Evolutionary conservation across 1,140 invertebrate genomes (phyloP).

Genomic region (Goniozus legneri): DNA sequence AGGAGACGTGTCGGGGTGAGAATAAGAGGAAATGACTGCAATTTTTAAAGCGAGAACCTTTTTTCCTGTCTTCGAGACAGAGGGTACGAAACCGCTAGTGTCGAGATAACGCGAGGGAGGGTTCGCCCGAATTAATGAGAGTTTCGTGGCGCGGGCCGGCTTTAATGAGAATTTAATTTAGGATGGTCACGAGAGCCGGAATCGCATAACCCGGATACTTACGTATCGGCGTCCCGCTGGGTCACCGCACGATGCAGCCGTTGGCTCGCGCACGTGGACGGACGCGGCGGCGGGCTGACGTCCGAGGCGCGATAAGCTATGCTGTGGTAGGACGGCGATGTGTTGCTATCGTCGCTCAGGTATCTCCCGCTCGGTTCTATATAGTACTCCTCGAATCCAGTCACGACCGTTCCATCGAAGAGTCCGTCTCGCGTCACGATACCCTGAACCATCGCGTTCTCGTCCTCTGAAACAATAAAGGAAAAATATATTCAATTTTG

Average conservation of each 20-base stretch:
- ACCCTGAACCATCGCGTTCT: slow-evolving; percentile 78
- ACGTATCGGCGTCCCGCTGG: slow-evolving; percentile 30
- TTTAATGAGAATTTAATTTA: slow-evolving; percentile 6
- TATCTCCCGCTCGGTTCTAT: slow-evolving; percentile 82
- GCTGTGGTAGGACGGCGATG: slow-evolving; percentile 66
- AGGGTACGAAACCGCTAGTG: too few relatives aligned
- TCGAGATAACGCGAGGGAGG: too few relatives aligned
- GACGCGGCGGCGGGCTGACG: slow-evolving; percentile 63
- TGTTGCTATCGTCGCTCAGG: slow-evolving; percentile 39
- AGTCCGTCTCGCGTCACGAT: slow-evolving; percentile 81
- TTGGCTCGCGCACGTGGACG: slow-evolving; percentile 56
- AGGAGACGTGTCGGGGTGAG: too few relatives aligned
- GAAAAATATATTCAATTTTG: too few relatives aligned
- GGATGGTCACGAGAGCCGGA: not conserved
- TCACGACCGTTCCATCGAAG: slow-evolving; percentile 84
- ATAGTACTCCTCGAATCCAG: slow-evolving; percentile 74
- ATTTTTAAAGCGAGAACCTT: too few relatives aligned
- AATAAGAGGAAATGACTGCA: too few relatives aligned
- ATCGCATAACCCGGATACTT: too few relatives aligned
- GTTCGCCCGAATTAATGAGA: too few relatives aligned
- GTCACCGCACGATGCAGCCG: slow-evolving; percentile 37
- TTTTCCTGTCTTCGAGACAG: too few relatives aligned
- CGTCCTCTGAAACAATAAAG: slow-evolving; percentile 65
- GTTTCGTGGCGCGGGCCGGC: too few relatives aligned
- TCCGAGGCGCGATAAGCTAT: slow-evolving; percentile 81